phyloP scores from a whole-genome alignment of 2,113 vertebrate species.

The Podarcis muralis region DNA sequence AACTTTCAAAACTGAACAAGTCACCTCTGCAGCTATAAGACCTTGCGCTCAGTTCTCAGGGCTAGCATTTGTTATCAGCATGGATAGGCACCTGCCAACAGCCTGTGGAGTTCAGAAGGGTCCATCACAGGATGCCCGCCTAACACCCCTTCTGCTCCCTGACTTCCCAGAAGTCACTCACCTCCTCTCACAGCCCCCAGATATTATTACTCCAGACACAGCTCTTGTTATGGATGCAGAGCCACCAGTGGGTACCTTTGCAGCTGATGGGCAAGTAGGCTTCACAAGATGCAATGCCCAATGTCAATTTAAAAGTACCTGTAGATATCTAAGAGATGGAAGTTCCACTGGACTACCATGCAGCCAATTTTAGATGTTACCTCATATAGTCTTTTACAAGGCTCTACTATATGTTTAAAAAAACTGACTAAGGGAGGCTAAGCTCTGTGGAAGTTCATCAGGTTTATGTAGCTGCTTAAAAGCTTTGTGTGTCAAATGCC shows the following conservation, averaged over 20 bases:
- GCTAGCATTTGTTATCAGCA: not conserved
- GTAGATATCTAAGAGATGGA: not conserved
- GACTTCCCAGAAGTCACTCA: not conserved
- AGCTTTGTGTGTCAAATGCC: not conserved
- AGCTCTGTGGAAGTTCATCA: not conserved
- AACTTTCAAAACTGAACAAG: constrained; percentile 29
- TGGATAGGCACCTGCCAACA: not conserved
- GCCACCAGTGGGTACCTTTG: no score
- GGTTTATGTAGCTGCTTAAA: not conserved
- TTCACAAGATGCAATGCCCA: no score
- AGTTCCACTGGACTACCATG: not conserved
- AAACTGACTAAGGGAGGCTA: not conserved
- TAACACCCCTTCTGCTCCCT: no score
- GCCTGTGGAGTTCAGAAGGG: not conserved
- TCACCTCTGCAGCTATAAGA: not conserved
- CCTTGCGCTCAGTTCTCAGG: no score
- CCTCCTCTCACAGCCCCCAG: not conserved
- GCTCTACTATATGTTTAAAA: not conserved
- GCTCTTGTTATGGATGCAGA: no score
- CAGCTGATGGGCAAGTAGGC: no score
- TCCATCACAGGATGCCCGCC: no score
- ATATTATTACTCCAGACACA: no score
- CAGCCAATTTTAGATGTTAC: not conserved
- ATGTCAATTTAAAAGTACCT: not conserved
- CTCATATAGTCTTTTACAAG: not conserved